Base-by-base conservation (phyloP, 2,888 invertebrate species). In the Pharmacophagus antenor region DNA sequence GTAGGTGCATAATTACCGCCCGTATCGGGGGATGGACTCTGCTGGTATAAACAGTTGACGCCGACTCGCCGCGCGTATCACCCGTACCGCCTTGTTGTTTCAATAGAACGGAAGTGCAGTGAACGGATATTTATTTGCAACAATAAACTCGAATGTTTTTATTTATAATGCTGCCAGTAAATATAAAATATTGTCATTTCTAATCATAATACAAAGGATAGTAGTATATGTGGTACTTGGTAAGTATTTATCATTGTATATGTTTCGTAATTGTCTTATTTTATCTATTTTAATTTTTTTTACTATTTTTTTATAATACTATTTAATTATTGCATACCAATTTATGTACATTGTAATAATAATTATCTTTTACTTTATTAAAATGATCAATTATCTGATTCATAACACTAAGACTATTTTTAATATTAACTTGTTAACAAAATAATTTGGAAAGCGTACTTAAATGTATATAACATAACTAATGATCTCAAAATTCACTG, bases 31-130 rank as follows among this genome's bases (percentile, higher is more conserved):
- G 61, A 56, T 56, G 47, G 46, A 56, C 27, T 17, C 21, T n/a
- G 18, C 37, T 41, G n/a, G 21, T 46, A 47, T 41, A 49, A 51
- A 44, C 55, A 60, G 59, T 82, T 80, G 82, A 79, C 76, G 71
- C 68, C 62, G 73, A 76, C 71, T 75, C 72, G 67, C 68, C 69
- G 71, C 67, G 63, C 69, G 17, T 51, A 49, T 17, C 50, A 37
- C 59, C 52, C 56, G 60, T 61, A 69, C 80, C 74, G 74, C 64
- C 55, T 53, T 48, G 49, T 57, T 22, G 8, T 25, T 53, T 49
- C 56, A 41, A 17, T 46, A 52, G 1, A 57, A 42, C 58, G 61
- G 61, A 62, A 58, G 58, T 62, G 61, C 61, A 56, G 61, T 61
- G 61, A 61, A 52, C 47, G 48, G 49, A 10, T 47, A 47, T 47